phyloP scores from a whole-genome alignment of 2,888 invertebrate genomes.

The Sesamia inferens region DNA sequence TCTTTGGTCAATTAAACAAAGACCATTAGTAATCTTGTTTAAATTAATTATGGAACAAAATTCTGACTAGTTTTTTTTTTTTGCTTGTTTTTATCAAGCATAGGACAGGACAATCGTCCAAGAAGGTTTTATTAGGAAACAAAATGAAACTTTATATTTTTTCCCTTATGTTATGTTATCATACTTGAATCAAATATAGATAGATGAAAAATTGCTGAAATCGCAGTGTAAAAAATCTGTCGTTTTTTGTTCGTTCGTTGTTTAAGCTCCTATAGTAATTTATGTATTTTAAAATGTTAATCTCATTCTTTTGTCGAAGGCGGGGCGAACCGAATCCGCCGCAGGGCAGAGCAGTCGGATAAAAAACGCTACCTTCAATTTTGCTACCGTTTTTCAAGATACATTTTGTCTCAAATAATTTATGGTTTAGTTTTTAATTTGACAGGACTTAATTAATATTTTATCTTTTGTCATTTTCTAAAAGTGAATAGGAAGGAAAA shows the following conservation, averaged over 20 bases:
- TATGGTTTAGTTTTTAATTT: not conserved
- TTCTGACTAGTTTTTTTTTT: conserved; percentile 10
- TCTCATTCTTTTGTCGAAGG: conserved; percentile 4
- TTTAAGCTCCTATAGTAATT: not conserved
- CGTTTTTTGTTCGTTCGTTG: not conserved
- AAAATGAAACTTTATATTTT: not conserved
- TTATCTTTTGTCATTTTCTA: too few species aligned
- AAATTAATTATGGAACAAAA: conserved; percentile 28
- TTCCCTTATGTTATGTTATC: not conserved
- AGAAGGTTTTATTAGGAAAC: not conserved
- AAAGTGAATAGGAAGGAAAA: too few species aligned
- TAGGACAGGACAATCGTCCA: not conserved
- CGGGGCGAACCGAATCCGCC: conserved; percentile 2
- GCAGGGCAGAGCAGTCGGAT: conserved; percentile 15
- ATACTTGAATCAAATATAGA: not conserved
- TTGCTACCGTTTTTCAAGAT: conserved; percentile 29
- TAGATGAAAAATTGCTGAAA: too few species aligned
- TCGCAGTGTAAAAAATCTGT: too few species aligned
- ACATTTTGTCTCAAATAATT: not conserved
- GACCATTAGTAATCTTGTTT: conserved; percentile 50
- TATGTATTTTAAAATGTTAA: not conserved
- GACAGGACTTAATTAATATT: too few species aligned
- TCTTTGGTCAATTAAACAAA: conserved; percentile 50
- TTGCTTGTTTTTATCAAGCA: not conserved
- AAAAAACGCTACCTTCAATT: conserved; percentile 14